Evolutionary conservation across 1,140 invertebrate species (phyloP).

Genomic region (Maconellicoccus hirsutus): DNA sequence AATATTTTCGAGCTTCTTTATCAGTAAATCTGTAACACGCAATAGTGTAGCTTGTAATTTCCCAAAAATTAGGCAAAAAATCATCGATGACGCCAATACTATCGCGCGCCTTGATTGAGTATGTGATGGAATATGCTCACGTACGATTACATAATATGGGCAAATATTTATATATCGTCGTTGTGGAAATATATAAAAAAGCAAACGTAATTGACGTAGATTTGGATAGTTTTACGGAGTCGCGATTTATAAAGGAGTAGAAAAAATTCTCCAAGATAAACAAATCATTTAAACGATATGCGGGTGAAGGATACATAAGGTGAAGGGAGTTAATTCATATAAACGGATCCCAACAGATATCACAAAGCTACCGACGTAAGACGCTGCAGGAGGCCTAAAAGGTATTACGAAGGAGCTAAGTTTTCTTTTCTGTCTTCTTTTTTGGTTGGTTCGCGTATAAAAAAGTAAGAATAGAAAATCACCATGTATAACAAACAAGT

Average conservation of each 20-base stretch:
- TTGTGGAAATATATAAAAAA: no score
- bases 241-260: neutral
- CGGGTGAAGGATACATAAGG: neutral
- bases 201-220: no score
- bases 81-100: no score
- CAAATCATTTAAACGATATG: neutral
- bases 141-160: no score
- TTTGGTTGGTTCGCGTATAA: neutral
- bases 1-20: no score
- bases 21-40: no score
- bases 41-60: no score
- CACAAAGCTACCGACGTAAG: neutral
- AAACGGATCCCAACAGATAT: neutral
- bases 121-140: no score
- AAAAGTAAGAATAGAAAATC: neutral
- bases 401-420: neutral
- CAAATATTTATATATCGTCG: no score
- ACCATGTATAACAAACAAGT: slow-evolving; percentile 17
- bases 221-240: no score
- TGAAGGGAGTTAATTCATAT: neutral
- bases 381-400: neutral
- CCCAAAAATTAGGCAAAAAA: no score
- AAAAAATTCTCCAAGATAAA: neutral
- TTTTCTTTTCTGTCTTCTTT: neutral
- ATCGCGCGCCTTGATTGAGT: no score